Percentiles rank a stretch among this genome's conserved stretches.
Conservation (phyloP, 2,888 invertebrate genomes). For the Ethmia dodecea region DNA sequence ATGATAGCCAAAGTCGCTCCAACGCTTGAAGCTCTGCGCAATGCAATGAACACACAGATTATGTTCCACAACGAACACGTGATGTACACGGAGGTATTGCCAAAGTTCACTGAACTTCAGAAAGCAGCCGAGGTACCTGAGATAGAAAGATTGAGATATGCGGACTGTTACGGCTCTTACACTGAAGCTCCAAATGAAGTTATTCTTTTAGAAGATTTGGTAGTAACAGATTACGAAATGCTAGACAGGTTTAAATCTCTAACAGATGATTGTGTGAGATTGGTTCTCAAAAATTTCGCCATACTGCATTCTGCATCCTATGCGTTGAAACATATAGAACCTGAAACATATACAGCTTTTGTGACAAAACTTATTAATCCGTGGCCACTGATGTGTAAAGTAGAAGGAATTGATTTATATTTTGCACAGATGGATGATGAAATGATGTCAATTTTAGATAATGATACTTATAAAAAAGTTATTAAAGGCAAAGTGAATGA, state of each 20-base stretch:
- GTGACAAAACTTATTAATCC: constrained; percentile 17
- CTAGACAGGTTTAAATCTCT: constrained; percentile 23
- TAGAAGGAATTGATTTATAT: background rate
- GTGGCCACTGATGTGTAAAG: constrained; percentile 5
- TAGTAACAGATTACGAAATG: constrained; percentile 24
- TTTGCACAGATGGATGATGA: constrained; percentile 9
- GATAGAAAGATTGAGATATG: constrained; percentile 26
- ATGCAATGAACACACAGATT: constrained; percentile 10
- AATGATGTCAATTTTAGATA: background rate
- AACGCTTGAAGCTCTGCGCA: constrained; percentile 16
- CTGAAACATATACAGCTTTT: constrained; percentile 18
- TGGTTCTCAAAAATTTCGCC: constrained; percentile 30
- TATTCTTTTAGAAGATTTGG: constrained; percentile 38
- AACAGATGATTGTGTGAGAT: constrained; percentile 16
- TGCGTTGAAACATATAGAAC: constrained; percentile 29
- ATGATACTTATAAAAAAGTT: background rate
- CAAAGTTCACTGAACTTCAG: constrained; percentile 29
- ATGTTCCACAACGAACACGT: constrained; percentile 32
- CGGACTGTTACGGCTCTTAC: constrained; percentile 31
- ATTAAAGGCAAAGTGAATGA: background rate
- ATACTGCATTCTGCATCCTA: constrained; percentile 32
- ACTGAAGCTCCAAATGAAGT: constrained; percentile 31
- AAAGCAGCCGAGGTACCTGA: constrained; percentile 22
- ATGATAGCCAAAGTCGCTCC: constrained; percentile 35
- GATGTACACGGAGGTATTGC: constrained; percentile 32